Base-by-base conservation (phyloP, 2,113 vertebrate genomes). In the Dissostichus mawsoni region DNA sequence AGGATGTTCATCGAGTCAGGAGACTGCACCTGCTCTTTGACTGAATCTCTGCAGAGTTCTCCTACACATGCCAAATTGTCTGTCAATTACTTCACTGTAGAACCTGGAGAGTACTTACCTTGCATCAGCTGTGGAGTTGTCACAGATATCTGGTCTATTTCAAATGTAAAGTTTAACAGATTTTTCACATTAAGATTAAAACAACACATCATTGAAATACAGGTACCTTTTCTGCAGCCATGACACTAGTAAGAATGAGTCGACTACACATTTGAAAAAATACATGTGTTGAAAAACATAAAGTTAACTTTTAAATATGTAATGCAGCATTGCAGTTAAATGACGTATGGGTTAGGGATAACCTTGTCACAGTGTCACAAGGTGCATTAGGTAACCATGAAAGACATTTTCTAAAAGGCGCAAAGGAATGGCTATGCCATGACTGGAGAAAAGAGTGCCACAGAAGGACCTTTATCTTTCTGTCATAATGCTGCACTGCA, bases 391-490 rank as follows among this genome's bases (percentile, higher is more conserved):
- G 85, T 93, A 95, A 94, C 92, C 82, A 90, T 89, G 93, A 93
- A 84, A 91, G 90, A 94, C 76, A 83, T 91, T 95, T 95, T 95
- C 94, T 95, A 95, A 95, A 95, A 92, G 82, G 92, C 89, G 93
- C 85, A 81, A 81, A 94, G 94, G 94, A 94, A 95, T 95, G 94
- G 74, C 85, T 92, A 90, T 95, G 93, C 90, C 86, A 92, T 91
- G 87, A 92, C 91, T 91, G 85, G 90, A 90, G 87, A 79, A 93
- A 90, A 85, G 79, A 56, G 93, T 88, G 83, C 84, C 80, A 86
- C 84, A 82, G 63, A 90, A 73, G 75, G 82, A 88, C 74, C 86
- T 85, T 76, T 79, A 87, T 86, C 71, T 83, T 75, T 78, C 84
- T 89, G 90, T 90, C 85, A 76, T 84, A 82, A 83, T 66, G 50